Conservation (phyloP, 2,888 invertebrate species). For the Plagodis dolabraria region DNA sequence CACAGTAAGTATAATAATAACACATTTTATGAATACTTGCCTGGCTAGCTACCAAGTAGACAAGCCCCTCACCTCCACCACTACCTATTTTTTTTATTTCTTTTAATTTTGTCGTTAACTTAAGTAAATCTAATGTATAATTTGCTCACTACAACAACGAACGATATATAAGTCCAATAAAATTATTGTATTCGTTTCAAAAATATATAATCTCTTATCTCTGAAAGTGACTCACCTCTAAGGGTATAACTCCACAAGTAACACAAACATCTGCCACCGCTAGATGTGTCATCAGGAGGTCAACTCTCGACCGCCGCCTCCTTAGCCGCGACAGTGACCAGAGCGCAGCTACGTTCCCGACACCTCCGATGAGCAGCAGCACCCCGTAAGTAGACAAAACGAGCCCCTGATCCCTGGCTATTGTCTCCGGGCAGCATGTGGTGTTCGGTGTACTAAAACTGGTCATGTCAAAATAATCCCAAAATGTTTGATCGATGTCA, state of each 20-base stretch:
- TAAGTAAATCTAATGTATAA: no score
- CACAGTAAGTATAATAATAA: no score
- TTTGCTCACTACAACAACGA: no score
- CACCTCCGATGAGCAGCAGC: constrained; percentile 80
- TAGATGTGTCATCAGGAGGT: constrained; percentile 91
- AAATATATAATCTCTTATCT: no score
- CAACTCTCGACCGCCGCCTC: constrained; percentile 89
- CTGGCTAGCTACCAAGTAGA: no score
- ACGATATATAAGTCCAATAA: no score
- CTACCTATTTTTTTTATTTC: no score
- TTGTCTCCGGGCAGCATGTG: constrained; percentile 38
- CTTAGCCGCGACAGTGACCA: constrained; percentile 86
- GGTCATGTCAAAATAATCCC: constrained; percentile 68
- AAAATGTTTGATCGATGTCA: constrained; percentile 59
- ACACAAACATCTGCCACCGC: constrained; percentile 92
- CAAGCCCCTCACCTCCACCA: no score
- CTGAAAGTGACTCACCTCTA: constrained; percentile 81
- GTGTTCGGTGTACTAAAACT: constrained; percentile 35
- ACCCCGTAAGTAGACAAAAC: constrained; percentile 86
- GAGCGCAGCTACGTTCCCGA: constrained; percentile 90
- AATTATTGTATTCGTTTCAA: no score
- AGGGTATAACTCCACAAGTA: constrained; percentile 91
- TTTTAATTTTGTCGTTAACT: no score
- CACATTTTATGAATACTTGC: no score
- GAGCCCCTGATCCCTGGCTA: constrained; percentile 55